Evolutionary conservation across 2,888 invertebrate genomes (phyloP), one percentile per base, ranked within the genome.

Genomic region (Calameuta idolon): DNA sequence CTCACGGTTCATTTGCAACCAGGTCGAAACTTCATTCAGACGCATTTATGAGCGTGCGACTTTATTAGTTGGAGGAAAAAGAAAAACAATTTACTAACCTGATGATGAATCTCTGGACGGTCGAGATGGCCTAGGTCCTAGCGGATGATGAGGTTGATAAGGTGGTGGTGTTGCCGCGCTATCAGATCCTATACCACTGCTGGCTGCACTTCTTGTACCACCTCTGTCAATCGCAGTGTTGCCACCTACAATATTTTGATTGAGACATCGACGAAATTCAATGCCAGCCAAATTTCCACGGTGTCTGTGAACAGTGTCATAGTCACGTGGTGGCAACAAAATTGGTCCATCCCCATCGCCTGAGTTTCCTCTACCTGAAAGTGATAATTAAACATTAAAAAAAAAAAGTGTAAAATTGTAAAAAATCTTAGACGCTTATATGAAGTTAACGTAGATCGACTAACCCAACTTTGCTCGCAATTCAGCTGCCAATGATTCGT

Each of bases 401-500:
- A 55, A 55, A 55, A 9, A 31, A 31, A 31, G 31, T 55, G 55
- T 55, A 9, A 55, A 55, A 9, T 55, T 55, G 1, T 9, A 5
- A 9, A 9, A 55, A 55, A 55, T 40, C 0, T 55, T 9, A 23
- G 2, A 23, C 2, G 23, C 9, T 9, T 9, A 2, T 55, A 23
- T 0, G 9, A 34, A n/a, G 12, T 31, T 35, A 74, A 35, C 35
- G 11, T 15, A 74, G 34, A 5, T 80, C 76, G 92, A 91, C 81
- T 92, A 92, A 86, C 93, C 93, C 76, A 97, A 92, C 89, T 96
- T 96, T 79, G 95, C 95, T 84, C 98, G 94, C 83, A 99, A 92
- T 89, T 99, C 99, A 0, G 98, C 98, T 1, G 98, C 97, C 83
- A 98, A 93, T 69, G 97, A 97, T 90, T 98, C 98, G 90, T 98